Percentiles rank a stretch among this genome's conserved stretches.
phyloP scores from a whole-genome alignment of 1,140 invertebrate species.

The Trissolcus basalis region DNA sequence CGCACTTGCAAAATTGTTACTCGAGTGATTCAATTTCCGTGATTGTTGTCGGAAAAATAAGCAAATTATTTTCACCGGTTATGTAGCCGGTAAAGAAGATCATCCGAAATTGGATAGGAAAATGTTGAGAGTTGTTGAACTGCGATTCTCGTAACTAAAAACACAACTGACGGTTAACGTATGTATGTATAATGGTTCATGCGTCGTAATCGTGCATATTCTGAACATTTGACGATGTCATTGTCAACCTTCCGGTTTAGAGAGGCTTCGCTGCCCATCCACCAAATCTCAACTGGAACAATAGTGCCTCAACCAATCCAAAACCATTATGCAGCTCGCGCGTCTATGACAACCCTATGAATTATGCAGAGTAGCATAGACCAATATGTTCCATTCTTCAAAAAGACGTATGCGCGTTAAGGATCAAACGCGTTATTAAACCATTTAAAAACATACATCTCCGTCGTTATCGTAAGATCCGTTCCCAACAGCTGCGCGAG shows the following conservation, averaged over 20 bases:
- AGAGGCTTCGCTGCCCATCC: slow-evolving; percentile 49
- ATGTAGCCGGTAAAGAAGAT: too few relatives aligned
- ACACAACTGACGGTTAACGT: slow-evolving; percentile 26
- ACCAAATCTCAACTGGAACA: slow-evolving; percentile 61
- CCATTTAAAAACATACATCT: slow-evolving; percentile 58
- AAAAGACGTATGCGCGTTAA: slow-evolving; percentile 38
- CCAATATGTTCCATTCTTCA: slow-evolving; percentile 67
- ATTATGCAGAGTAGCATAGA: slow-evolving; percentile 75
- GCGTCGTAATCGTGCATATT: slow-evolving; percentile 48
- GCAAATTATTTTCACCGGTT: too few relatives aligned
- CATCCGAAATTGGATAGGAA: too few relatives aligned
- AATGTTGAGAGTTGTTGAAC: neutral
- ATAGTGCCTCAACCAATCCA: slow-evolving; percentile 65
- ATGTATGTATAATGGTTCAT: slow-evolving; percentile 56
- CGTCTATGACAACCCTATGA: slow-evolving; percentile 73
- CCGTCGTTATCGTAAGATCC: slow-evolving; percentile 14
- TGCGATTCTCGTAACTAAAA: slow-evolving; percentile 23
- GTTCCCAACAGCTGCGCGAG: too few relatives aligned
- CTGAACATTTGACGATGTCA: slow-evolving; percentile 62
- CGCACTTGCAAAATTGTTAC: too few relatives aligned
- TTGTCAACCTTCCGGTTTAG: slow-evolving; percentile 54
- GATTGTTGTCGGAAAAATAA: too few relatives aligned
- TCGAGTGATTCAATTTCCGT: too few relatives aligned
- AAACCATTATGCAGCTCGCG: slow-evolving; percentile 73
- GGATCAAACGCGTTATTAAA: slow-evolving; percentile 61